Conservation (phyloP, 1,140 invertebrate species). For the Monochamus saltuarius region DNA sequence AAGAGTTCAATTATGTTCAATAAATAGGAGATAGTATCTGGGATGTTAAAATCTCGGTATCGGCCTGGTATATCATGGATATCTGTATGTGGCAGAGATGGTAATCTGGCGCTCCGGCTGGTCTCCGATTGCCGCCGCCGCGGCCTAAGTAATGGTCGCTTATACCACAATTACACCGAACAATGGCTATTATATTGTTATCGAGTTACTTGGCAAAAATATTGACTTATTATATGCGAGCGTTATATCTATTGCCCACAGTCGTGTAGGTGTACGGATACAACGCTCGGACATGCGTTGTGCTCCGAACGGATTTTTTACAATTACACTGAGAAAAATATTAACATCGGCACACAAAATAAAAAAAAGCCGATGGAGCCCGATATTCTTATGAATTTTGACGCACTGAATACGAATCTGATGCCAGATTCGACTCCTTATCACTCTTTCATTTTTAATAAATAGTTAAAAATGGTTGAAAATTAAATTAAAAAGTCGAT, state of each 20-base stretch:
- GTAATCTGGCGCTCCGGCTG: constrained; percentile 35
- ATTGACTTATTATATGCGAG: constrained; percentile 50
- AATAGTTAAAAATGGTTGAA: no score
- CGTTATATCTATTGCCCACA: constrained; percentile 11
- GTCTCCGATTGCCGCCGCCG: constrained; percentile 25
- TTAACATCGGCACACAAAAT: no score
- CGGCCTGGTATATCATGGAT: constrained; percentile 37
- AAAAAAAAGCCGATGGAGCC: no score
- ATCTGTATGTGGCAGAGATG: constrained; percentile 40
- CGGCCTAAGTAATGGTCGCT: constrained; percentile 46
- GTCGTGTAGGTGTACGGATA: no score
- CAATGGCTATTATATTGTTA: constrained; percentile 53
- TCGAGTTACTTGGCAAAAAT: constrained; percentile 49
- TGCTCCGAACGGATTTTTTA: no score
- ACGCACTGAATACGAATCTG: no score
- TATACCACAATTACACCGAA: constrained; percentile 50
- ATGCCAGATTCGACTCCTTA: no score
- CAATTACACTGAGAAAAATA: no score
- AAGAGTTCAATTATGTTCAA: constrained; percentile 48
- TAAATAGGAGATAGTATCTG: constrained; percentile 46
- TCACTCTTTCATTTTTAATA: no score
- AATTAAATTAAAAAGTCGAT: no score
- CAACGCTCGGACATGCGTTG: no score
- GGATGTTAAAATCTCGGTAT: constrained; percentile 41
- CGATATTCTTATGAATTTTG: no score